These are phyloP conservation scores for Chaenogobius annularis DNA, from an alignment of 2,113 vertebrate species.

Conservation along the genomic window DNA sequence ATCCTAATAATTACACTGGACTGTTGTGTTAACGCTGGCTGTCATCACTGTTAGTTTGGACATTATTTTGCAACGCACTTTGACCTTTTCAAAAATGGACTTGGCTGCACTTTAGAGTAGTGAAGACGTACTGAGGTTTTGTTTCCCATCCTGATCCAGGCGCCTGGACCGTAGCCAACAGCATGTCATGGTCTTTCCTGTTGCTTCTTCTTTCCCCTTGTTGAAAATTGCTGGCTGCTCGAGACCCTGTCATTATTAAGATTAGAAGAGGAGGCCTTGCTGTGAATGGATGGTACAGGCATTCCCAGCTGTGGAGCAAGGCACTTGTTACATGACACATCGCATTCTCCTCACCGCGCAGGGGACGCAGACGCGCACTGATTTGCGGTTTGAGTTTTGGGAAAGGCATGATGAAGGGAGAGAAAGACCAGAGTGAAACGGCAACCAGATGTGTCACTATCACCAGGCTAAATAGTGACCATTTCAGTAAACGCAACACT, in stretches of 20 bases:
- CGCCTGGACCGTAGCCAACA: conserved; percentile 49
- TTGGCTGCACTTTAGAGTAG: conserved; percentile 1
- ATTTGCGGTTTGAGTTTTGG: conserved; percentile 17
- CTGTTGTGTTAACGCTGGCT: not conserved
- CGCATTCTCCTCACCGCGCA: conserved; percentile 15
- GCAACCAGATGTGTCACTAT: conserved; percentile 1
- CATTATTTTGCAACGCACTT: not conserved
- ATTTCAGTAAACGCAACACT: not conserved
- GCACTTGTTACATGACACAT: conserved; percentile 48
- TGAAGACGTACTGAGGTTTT: not conserved
- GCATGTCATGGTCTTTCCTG: conserved; percentile 15
- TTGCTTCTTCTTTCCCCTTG: conserved; percentile 44
- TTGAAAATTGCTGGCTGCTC: conserved; percentile 57
- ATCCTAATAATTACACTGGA: not conserved
- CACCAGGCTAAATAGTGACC: not conserved
- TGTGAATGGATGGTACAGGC: conserved; percentile 42
- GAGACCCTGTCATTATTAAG: conserved; percentile 74
- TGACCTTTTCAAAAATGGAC: not conserved
- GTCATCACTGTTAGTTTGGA: not conserved
- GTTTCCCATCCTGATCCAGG: conserved; percentile 6
- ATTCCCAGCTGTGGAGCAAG: conserved; percentile 59
- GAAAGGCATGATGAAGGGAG: not conserved
- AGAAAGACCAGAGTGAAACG: not conserved
- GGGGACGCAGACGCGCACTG: conserved; percentile 4
- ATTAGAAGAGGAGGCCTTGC: conserved; percentile 60